A percentile compares a stretch with the other conserved stretches of the same genome.
These are phyloP conservation scores for Rotaria macrura DNA, from an alignment of 2,888 invertebrate genomes.

Conservation along the genomic window DNA sequence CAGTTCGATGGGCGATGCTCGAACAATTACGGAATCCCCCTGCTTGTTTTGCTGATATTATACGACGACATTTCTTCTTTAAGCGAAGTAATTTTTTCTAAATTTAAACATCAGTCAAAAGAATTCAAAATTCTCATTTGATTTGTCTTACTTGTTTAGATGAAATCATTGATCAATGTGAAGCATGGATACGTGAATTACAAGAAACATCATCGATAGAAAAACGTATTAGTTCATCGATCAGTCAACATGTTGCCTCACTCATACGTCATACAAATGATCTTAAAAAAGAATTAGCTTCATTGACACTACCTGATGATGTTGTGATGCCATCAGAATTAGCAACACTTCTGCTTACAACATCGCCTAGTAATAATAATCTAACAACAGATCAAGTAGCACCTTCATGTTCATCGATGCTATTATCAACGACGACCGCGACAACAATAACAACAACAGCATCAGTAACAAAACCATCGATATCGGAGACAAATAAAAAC, in stretches of 20 bases:
- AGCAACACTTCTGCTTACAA: neutral
- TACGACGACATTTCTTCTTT: slow-evolving; percentile 34
- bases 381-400: neutral
- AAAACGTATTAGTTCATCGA: slow-evolving; percentile 26
- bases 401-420: neutral
- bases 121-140: neutral
- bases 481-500: neutral
- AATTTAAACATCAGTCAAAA: too few species aligned
- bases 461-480: neutral
- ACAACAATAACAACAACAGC: neutral
- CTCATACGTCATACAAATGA: slow-evolving; percentile 68
- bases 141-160: slow-evolving; percentile 56
- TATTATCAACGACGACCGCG: too few species aligned
- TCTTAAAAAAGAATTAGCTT: slow-evolving; percentile 71
- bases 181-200: slow-evolving; percentile 77
- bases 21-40: slow-evolving; percentile 80
- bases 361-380: neutral
- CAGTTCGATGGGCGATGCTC: slow-evolving; percentile 88
- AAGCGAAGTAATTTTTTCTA: slow-evolving; percentile 14
- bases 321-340: slow-evolving; percentile 42
- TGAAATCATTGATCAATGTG: slow-evolving; percentile 76
- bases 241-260: slow-evolving; percentile 13
- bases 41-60: slow-evolving; percentile 76
- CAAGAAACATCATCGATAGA: slow-evolving; percentile 56
- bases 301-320: slow-evolving; percentile 68